A percentile compares a stretch with the other conserved stretches of the same genome.
phyloP scores from a whole-genome alignment of 2,797 vertebrate genomes.

The Allobates femoralis region DNA sequence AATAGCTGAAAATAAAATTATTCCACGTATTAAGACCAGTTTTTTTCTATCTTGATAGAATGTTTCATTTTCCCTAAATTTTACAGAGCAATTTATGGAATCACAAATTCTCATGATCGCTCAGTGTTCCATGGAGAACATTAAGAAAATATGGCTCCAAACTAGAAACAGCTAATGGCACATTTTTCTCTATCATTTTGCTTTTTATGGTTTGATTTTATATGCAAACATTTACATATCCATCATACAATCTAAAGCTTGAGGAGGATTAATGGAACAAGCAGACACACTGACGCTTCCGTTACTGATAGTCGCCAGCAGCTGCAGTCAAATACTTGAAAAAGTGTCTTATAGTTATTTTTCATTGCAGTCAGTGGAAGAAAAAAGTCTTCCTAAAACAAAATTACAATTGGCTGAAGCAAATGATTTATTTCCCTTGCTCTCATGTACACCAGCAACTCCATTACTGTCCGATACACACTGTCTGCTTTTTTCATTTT shows the following conservation, averaged over 20 bases:
- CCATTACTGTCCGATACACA: constrained; percentile 69
- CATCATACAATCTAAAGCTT: constrained; percentile 28
- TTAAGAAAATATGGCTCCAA: constrained; percentile 34
- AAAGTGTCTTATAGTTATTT: constrained; percentile 34
- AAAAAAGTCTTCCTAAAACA: constrained; percentile 64
- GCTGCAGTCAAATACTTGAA: constrained; percentile 34
- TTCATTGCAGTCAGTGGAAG: constrained; percentile 25
- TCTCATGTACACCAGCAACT: constrained; percentile 65
- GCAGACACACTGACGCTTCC: constrained; percentile 17
- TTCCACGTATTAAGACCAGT: background rate
- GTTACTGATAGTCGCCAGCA: constrained; percentile 34
- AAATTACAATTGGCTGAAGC: constrained; percentile 62
- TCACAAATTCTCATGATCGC: constrained; percentile 8
- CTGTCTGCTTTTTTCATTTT: constrained; percentile 71
- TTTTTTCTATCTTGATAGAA: background rate
- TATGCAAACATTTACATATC: constrained; percentile 51
- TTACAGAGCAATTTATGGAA: background rate
- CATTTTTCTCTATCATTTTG: constrained; percentile 28
- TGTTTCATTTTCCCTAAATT: constrained; percentile 14
- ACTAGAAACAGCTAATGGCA: constrained; percentile 36
- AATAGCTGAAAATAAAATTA: background rate
- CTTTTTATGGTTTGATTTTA: constrained; percentile 44
- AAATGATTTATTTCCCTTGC: constrained; percentile 65
- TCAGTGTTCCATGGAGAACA: constrained; percentile 19
- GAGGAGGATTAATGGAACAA: constrained; percentile 39